Base-by-base conservation (phyloP, 2,113 vertebrate genomes). In the Calidris pugnax region DNA sequence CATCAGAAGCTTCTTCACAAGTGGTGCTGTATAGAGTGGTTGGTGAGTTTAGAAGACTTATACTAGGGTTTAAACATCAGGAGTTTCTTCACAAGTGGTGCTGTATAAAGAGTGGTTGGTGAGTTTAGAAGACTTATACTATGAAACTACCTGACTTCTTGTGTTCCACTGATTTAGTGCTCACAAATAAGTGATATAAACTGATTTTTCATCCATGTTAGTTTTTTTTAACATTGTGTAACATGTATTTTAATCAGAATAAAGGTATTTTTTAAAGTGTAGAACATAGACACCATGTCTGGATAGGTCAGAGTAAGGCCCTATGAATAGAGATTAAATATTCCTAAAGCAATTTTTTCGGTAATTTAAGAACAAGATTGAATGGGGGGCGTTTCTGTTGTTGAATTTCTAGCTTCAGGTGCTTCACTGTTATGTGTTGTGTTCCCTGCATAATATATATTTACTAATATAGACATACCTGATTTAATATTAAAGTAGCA, bases 401-500 rank as follows among this genome's bases (percentile, higher is more conserved):
- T 50, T n/a, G 20, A 82, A 66, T 57, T 71, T 60, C 50, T 14
- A 87, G 14, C 33, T 85, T 69, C 15, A 43, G 12, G 60, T 66
- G 28, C 45, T 47, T 87, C 45, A 33, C 53, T 45, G 8, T 20
- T 3, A 1, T 0, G 37, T 35, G 64, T 13, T 63, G 56, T 21
- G 41, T 23, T 80, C 48, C 74, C 73, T 76, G 81, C 48, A 18
- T 32, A 39, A 4, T 2, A 28, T 14, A 3, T 10, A 17, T 51
- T 67, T 32, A 59, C 3, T 71, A 43, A 5, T 4, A 12, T 1
- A 79, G 45, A 41, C 0, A 6, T 6, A 19, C 0, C 26, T 47
- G 39, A 21, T 26, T 39, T 4, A 33, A n/a, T 5, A 41, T 81
- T 63, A 10, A 14, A 66, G 43, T 0, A 63, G 14, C 7, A 39